Evolutionary conservation across 1,140 invertebrate species (phyloP).

Genomic region (Cyclina sinensis): DNA sequence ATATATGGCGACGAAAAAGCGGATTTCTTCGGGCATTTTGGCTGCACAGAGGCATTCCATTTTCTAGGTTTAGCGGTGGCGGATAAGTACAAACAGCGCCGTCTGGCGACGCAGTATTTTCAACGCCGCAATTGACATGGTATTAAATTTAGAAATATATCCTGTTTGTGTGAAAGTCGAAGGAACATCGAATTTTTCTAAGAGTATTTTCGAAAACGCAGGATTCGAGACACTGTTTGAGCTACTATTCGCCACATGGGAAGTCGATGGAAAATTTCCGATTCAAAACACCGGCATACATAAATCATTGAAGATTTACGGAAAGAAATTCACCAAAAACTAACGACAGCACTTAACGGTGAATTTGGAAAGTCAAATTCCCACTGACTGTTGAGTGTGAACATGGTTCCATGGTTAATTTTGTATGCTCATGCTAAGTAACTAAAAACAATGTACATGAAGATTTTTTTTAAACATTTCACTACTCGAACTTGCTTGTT

Average conservation of each 20-base stretch:
- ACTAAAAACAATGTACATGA: too few relatives aligned
- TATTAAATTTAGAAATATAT: background rate
- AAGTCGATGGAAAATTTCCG: background rate
- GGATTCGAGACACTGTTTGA: slow-evolving; percentile 46
- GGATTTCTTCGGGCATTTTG: slow-evolving; percentile 25
- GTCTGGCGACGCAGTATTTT: background rate
- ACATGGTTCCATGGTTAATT: too few relatives aligned
- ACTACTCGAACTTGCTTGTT: too few relatives aligned
- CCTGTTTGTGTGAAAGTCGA: slow-evolving; percentile 12
- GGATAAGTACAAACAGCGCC: background rate
- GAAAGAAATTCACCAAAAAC: background rate
- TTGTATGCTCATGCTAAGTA: too few relatives aligned
- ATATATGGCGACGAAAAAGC: background rate
- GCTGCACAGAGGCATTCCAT: slow-evolving; percentile 7
- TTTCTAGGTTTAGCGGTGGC: slow-evolving; percentile 10
- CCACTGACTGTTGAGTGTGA: too few relatives aligned
- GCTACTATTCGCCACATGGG: background rate
- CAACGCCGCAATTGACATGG: slow-evolving; percentile 9
- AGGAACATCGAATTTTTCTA: background rate
- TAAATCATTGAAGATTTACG: slow-evolving; percentile 15
- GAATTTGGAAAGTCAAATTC: too few relatives aligned
- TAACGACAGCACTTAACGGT: too few relatives aligned
- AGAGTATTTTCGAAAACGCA: slow-evolving; percentile 12
- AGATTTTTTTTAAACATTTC: too few relatives aligned
- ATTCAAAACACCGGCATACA: slow-evolving; percentile 31